phyloP scores from a whole-genome alignment of 2,888 invertebrate genomes.

The Eupithecia subfuscata region DNA sequence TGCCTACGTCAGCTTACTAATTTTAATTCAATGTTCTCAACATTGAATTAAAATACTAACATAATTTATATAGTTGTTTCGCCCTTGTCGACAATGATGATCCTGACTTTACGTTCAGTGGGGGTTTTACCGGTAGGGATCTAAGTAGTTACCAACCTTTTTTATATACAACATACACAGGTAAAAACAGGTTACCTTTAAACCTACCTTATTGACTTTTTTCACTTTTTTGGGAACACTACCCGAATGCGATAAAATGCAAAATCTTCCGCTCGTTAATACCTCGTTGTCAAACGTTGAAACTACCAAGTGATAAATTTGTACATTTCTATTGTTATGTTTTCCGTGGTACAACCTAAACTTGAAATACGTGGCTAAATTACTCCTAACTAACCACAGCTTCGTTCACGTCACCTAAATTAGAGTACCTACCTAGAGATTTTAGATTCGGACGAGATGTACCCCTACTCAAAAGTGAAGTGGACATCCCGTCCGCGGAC shows the following conservation, averaged over 20 bases:
- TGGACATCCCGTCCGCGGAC: too few species aligned
- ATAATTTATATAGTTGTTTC: too few species aligned
- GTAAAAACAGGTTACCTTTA: background rate
- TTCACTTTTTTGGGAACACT: background rate
- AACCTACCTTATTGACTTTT: background rate
- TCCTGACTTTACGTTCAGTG: background rate
- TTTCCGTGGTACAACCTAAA: too few species aligned
- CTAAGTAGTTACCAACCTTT: background rate
- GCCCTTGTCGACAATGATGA: background rate
- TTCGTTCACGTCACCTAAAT: too few species aligned
- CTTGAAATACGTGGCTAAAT: too few species aligned
- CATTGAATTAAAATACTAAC: too few species aligned
- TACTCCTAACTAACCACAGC: too few species aligned
- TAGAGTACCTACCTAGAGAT: too few species aligned
- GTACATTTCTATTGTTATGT: background rate
- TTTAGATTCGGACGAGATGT: too few species aligned
- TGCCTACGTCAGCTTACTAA: too few species aligned
- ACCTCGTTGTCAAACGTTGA: background rate
- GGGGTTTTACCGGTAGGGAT: background rate
- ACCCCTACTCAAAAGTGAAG: too few species aligned
- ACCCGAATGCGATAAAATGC: background rate
- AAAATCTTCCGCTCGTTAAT: slow-evolving; percentile 2
- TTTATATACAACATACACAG: background rate
- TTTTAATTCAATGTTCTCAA: too few species aligned
- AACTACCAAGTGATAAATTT: background rate